A percentile compares a stretch with the other conserved stretches of the same genome.
phyloP scores from a whole-genome alignment of 2,888 invertebrate species.

The Piscicola geometra region DNA sequence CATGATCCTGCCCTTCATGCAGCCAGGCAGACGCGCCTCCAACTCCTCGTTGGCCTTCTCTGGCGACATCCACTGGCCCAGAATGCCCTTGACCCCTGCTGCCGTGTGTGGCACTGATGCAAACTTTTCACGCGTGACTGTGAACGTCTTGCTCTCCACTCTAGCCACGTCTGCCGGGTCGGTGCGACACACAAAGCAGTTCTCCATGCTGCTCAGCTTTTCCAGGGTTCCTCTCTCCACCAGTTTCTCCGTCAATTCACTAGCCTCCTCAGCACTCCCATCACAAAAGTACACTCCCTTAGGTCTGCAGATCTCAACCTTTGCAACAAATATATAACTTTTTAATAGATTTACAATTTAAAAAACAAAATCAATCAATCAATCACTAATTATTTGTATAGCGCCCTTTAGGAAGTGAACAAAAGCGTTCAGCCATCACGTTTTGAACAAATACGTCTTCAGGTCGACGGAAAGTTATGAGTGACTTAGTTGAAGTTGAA shows the following conservation, averaged over 20 bases:
- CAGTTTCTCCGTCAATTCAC: conserved; percentile 59
- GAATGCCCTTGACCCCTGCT: conserved; percentile 43
- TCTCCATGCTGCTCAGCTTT: conserved; percentile 76
- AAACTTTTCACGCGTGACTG: conserved; percentile 44
- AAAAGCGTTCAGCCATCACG: too few relatives aligned
- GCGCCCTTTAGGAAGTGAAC: too few relatives aligned
- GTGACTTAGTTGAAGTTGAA: too few relatives aligned
- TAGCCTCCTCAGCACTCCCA: conserved; percentile 54
- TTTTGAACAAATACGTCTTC: too few relatives aligned
- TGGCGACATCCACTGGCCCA: conserved; percentile 47
- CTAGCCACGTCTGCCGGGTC: conserved; percentile 48
- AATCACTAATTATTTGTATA: too few relatives aligned
- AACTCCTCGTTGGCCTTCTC: conserved; percentile 42
- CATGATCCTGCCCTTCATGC: conserved; percentile 45
- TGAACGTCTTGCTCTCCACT: conserved; percentile 47
- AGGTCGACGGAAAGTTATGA: too few relatives aligned
- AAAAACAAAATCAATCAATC: neutral
- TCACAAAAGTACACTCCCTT: conserved; percentile 48
- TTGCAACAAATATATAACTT: neutral
- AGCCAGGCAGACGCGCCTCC: conserved; percentile 35
- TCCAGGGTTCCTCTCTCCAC: conserved; percentile 68
- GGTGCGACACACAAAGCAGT: conserved; percentile 61
- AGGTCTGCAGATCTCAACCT: conserved; percentile 45
- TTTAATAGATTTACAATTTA: neutral
- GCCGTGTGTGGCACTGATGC: conserved; percentile 42